Percentiles rank a stretch among this genome's conserved stretches.
These are phyloP conservation scores for Lepidochrysops patricia DNA, from an alignment of 2,888 invertebrate species.

Conservation along the genomic window DNA sequence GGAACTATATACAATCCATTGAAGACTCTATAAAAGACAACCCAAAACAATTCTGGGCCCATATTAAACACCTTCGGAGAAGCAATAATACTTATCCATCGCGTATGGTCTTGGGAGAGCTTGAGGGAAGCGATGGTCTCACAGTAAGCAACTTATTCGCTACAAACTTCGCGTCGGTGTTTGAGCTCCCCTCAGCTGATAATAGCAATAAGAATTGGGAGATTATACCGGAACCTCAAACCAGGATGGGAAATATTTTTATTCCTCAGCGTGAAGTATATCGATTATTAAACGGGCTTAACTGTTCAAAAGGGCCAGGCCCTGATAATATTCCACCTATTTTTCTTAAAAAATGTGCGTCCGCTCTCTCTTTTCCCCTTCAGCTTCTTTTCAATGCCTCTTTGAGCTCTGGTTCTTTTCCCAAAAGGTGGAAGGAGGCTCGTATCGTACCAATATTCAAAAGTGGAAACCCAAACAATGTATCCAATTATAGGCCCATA, in stretches of 20 bases:
- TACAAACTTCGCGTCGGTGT: background rate
- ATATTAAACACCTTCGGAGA: too few species aligned
- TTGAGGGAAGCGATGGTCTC: background rate
- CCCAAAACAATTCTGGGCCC: too few species aligned
- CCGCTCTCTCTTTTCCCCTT: constrained; percentile 4
- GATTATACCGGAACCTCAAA: too few species aligned
- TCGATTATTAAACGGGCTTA: background rate
- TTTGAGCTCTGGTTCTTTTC: constrained; percentile 5
- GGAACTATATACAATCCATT: background rate
- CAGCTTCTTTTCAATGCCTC: constrained; percentile 13
- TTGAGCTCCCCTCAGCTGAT: background rate
- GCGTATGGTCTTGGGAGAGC: background rate
- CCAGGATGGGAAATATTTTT: background rate
- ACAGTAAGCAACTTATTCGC: background rate
- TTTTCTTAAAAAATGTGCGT: constrained; percentile 16
- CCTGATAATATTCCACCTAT: constrained; percentile 17
- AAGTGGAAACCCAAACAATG: background rate
- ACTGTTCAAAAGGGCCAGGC: constrained; percentile 14
- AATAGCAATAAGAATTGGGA: too few species aligned
- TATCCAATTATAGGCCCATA: constrained; percentile 11
- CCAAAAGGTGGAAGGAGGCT: constrained; percentile 4
- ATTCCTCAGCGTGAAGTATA: background rate
- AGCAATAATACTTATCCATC: background rate
- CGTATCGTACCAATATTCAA: background rate
- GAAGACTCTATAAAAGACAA: too few species aligned